These are phyloP conservation scores for Vidua chalybeata DNA, from an alignment of 2,113 vertebrate species.

Conservation along the genomic window DNA sequence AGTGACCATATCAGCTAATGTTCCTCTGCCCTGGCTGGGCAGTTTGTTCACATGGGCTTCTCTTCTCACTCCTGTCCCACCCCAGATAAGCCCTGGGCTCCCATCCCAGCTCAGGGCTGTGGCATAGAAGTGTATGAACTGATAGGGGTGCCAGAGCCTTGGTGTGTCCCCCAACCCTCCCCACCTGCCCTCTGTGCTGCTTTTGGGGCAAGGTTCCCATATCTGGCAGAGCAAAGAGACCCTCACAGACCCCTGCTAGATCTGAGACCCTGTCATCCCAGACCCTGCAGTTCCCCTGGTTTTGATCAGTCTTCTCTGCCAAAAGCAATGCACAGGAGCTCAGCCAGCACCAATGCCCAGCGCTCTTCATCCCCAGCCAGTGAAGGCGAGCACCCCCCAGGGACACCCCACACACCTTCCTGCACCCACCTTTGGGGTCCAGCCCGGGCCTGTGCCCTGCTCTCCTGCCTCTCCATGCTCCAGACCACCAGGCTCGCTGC, in stretches of 20 bases:
- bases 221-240: background rate
- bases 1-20: background rate
- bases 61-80: background rate
- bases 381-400: rapidly evolving
- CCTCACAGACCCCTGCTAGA: background rate
- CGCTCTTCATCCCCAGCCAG: background rate
- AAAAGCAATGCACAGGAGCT: background rate
- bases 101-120: background rate
- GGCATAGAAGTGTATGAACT: background rate
- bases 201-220: background rate
- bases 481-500: background rate
- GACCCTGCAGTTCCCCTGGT: background rate
- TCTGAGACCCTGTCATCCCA: background rate
- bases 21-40: background rate
- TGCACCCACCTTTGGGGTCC: slow-evolving; percentile 36
- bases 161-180: background rate
- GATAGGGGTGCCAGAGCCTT: background rate
- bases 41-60: background rate
- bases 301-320: background rate
- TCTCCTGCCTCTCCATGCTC: background rate
- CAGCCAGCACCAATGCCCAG: background rate
- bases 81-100: background rate
- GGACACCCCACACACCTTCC: background rate
- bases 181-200: background rate
- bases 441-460: rapidly evolving